A percentile compares a stretch with the other conserved stretches of the same genome.
Conservation (phyloP, 2,888 invertebrate genomes). For the Scaeva pyrastri region DNA sequence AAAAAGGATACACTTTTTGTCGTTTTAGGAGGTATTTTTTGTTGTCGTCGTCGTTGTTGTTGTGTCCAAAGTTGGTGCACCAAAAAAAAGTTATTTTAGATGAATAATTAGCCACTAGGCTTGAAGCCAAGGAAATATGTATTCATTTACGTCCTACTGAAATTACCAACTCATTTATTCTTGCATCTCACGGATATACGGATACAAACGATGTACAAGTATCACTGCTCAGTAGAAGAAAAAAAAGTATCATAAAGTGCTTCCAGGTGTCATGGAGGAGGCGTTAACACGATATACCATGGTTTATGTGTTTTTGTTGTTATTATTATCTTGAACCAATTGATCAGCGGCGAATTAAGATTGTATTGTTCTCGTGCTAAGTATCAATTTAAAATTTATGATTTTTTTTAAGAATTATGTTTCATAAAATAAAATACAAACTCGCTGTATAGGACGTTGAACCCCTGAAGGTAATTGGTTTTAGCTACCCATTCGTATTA, state of each 20-base stretch:
- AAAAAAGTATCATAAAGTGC: conserved; percentile 20
- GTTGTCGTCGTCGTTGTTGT: neutral
- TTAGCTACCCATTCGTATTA: conserved; percentile 49
- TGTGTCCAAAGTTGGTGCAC: conserved; percentile 11
- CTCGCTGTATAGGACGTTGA: conserved; percentile 54
- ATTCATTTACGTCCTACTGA: conserved; percentile 62
- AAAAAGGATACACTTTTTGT: conserved; percentile 23
- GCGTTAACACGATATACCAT: conserved; percentile 15
- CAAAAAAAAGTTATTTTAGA: conserved; percentile 39
- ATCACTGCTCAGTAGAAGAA: conserved; percentile 9
- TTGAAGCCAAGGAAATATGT: conserved; percentile 44
- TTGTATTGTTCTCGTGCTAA: conserved; percentile 41
- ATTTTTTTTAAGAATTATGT: conserved; percentile 29
- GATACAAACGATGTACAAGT: neutral
- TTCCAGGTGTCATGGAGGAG: conserved; percentile 40
- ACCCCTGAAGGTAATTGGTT: conserved; percentile 62
- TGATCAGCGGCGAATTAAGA: conserved; percentile 48
- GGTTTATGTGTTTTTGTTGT: neutral
- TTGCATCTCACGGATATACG: conserved; percentile 23
- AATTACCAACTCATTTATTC: conserved; percentile 54
- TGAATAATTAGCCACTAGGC: conserved; percentile 54
- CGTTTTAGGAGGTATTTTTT: neutral
- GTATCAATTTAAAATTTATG: conserved; percentile 29
- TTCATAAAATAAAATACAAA: conserved; percentile 9
- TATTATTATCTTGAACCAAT: conserved; percentile 9